phyloP scores from a whole-genome alignment of 2,797 vertebrate genomes.

The Scolopax bukidnonensis region DNA sequence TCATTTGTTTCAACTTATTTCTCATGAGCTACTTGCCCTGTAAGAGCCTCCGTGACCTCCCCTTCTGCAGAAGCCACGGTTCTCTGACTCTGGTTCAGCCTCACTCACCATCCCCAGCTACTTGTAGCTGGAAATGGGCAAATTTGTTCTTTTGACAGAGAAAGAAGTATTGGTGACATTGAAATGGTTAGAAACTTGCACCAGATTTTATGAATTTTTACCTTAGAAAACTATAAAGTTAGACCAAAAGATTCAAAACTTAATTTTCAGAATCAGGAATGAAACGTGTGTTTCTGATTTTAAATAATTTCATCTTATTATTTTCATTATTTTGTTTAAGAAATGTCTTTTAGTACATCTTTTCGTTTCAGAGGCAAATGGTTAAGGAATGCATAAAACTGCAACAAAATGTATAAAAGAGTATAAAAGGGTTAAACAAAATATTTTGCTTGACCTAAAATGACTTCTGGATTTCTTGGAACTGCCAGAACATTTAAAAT shows the following conservation, averaged over 20 bases:
- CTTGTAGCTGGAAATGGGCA: not conserved
- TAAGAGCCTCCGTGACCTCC: accelerated
- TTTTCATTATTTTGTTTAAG: not conserved
- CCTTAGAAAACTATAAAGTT: not conserved
- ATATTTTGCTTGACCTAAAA: not conserved
- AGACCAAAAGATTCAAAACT: not conserved
- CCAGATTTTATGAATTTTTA: not conserved
- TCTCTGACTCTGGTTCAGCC: not conserved
- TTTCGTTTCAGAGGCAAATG: not conserved
- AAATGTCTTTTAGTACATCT: not conserved
- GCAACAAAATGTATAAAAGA: not conserved
- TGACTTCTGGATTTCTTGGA: constrained; percentile 19
- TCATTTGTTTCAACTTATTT: not conserved
- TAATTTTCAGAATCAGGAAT: not conserved
- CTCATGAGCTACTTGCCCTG: accelerated
- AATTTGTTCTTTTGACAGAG: not conserved
- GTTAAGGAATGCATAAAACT: not conserved
- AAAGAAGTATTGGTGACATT: not conserved
- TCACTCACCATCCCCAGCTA: accelerated
- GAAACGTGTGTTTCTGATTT: not conserved
- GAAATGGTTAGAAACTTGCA: not conserved
- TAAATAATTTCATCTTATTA: not conserved
- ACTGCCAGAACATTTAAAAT: constrained; percentile 2
- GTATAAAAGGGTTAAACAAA: not conserved
- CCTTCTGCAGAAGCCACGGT: accelerated